These are phyloP conservation scores for Linepithema humile DNA, from an alignment of 1,140 invertebrate species.

Conservation along the genomic window DNA sequence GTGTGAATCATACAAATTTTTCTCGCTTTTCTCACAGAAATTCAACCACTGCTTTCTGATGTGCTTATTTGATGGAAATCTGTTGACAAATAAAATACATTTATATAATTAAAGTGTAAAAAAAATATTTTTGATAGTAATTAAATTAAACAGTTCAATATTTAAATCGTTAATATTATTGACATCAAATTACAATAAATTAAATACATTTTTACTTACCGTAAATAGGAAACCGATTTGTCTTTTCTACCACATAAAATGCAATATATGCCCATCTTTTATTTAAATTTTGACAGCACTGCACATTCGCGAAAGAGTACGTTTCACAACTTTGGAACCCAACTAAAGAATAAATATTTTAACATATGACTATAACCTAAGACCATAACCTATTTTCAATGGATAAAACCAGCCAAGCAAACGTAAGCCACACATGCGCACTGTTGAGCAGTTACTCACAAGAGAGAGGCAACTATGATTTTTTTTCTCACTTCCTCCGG, in stretches of 20 bases:
- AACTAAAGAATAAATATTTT: background rate
- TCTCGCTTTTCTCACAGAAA: background rate
- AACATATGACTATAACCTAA: background rate
- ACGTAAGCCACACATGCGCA: background rate
- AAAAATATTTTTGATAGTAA: background rate
- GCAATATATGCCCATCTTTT: background rate
- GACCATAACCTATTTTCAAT: too few relatives aligned
- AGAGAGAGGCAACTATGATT: background rate
- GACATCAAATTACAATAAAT: background rate
- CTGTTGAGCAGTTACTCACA: background rate
- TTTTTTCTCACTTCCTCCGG: background rate
- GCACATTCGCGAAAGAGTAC: background rate
- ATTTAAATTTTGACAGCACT: background rate
- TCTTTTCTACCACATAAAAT: background rate
- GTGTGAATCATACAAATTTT: background rate
- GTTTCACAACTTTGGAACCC: background rate
- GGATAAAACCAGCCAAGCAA: too few relatives aligned
- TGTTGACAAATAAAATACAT: slow-evolving; percentile 7
- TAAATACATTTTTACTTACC: background rate
- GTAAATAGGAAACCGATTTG: background rate
- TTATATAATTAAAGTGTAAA: background rate
- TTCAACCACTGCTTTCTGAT: slow-evolving; percentile 1
- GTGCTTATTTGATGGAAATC: background rate
- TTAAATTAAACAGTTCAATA: slow-evolving; percentile 1
- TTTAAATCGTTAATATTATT: background rate